These are phyloP conservation scores for Anas platyrhynchos DNA, from an alignment of 2,113 vertebrate genomes.

Conservation along the genomic window DNA sequence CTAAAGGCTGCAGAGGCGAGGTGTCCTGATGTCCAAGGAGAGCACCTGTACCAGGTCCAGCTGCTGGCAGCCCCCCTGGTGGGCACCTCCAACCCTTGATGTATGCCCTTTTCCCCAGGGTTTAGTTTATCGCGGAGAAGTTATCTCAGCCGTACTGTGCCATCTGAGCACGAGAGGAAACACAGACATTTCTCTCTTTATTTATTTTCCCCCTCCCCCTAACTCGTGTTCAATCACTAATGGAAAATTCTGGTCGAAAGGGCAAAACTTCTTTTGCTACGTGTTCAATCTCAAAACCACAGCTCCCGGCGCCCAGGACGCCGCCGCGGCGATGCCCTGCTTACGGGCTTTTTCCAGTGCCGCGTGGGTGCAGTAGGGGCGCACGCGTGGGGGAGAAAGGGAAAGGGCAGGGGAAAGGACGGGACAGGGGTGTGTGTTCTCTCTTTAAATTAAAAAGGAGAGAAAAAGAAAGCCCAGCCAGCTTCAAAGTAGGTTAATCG, in stretches of 20 bases:
- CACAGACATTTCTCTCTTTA: not conserved
- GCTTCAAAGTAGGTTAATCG: not conserved
- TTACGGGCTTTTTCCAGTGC: conserved; percentile 40
- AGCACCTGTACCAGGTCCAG: accelerated
- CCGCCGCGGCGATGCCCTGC: not conserved
- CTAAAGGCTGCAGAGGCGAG: not conserved
- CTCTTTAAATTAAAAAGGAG: not conserved
- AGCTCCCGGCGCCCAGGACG: not conserved
- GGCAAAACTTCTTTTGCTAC: not conserved
- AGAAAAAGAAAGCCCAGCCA: not conserved
- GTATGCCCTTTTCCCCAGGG: not conserved
- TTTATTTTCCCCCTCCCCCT: not conserved
- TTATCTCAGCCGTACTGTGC: not conserved
- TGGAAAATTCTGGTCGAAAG: conserved; percentile 57
- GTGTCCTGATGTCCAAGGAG: not conserved
- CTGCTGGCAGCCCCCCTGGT: accelerated
- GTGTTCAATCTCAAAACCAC: conserved; percentile 27
- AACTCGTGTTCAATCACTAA: not conserved
- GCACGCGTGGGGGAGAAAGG: not conserved
- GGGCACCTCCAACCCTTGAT: not conserved
- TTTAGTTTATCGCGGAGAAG: not conserved
- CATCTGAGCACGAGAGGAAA: conserved; percentile 6
- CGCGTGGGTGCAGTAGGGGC: not conserved
- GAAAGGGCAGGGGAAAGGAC: not conserved
- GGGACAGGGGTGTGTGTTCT: not conserved